phyloP scores from a whole-genome alignment of 2,113 vertebrate genomes.

The Pontoporia blainvillei region DNA sequence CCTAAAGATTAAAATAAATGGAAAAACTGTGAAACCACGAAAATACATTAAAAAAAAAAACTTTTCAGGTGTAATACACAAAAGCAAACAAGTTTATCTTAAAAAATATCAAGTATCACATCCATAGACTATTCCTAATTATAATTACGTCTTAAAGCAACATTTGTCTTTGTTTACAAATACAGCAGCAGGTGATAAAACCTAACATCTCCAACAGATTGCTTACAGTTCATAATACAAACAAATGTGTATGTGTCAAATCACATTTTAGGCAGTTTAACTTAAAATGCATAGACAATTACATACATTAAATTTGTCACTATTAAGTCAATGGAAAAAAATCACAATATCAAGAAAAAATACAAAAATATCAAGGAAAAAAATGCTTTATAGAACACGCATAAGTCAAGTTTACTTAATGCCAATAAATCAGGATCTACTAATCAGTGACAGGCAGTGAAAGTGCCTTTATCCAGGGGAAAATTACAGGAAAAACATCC shows the following conservation, averaged over 20 bases:
- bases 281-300: conserved; percentile 81
- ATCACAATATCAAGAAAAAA: conserved; percentile 56
- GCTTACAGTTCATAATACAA: conserved; percentile 81
- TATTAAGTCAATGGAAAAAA: conserved; percentile 51
- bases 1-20: conserved; percentile 34
- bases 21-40: conserved; percentile 72
- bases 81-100: conserved; percentile 84
- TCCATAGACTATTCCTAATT: conserved; percentile 82
- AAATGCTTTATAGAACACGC: conserved; percentile 33
- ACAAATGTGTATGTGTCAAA: conserved; percentile 80
- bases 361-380: neutral
- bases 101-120: conserved; percentile 86
- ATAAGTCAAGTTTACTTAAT: conserved; percentile 45
- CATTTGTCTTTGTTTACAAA: conserved; percentile 83
- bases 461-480: neutral
- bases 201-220: conserved; percentile 74
- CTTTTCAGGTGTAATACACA: conserved; percentile 81
- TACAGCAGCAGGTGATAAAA: conserved; percentile 84
- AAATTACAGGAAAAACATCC: neutral
- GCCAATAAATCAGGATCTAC: conserved; percentile 36
- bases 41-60: conserved; percentile 80
- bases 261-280: conserved; percentile 81
- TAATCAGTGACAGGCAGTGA: conserved; percentile 17
- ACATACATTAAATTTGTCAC: conserved; percentile 64
- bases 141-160: conserved; percentile 81